phyloP scores from a whole-genome alignment of 2,888 invertebrate genomes.

The Macropis europaea region DNA sequence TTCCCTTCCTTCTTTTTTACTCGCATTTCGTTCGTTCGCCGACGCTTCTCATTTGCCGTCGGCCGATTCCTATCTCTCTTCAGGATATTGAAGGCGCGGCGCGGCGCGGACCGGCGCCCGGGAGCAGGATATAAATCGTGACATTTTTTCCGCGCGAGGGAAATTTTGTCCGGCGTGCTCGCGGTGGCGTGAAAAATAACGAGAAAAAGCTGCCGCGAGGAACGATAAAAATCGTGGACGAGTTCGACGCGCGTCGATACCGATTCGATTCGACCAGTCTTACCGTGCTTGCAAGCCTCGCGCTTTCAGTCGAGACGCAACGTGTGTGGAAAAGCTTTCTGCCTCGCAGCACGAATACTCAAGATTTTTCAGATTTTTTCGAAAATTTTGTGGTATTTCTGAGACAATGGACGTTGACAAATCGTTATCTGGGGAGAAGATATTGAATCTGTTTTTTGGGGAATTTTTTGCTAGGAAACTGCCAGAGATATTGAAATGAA shows the following conservation, averaged over 20 bases:
- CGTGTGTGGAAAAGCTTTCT: too few species aligned
- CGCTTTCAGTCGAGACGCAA: too few species aligned
- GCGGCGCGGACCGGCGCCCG: too few species aligned
- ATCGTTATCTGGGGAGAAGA: too few species aligned
- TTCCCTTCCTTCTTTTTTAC: not conserved
- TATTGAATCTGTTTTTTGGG: too few species aligned
- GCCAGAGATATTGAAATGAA: too few species aligned
- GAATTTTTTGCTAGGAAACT: too few species aligned
- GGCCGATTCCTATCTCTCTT: slow-evolving; percentile 28
- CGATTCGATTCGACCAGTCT: not conserved
- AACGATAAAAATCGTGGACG: slow-evolving; percentile 31
- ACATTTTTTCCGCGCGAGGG: slow-evolving; percentile 30
- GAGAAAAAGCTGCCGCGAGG: slow-evolving; percentile 8
- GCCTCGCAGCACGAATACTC: too few species aligned
- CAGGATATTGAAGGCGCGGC: slow-evolving; percentile 41
- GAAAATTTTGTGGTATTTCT: too few species aligned
- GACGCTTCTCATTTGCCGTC: slow-evolving; percentile 40
- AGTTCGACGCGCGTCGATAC: slow-evolving; percentile 27
- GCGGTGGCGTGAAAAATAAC: slow-evolving; percentile 38
- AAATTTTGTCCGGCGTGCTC: not conserved
- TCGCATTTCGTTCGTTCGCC: slow-evolving; percentile 20
- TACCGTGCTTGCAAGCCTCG: too few species aligned
- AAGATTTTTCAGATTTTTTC: too few species aligned
- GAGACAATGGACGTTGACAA: too few species aligned
- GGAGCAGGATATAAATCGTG: slow-evolving; percentile 46